phyloP scores from a whole-genome alignment of 2,113 vertebrate genomes.

The Datnioides undecimradiatus region DNA sequence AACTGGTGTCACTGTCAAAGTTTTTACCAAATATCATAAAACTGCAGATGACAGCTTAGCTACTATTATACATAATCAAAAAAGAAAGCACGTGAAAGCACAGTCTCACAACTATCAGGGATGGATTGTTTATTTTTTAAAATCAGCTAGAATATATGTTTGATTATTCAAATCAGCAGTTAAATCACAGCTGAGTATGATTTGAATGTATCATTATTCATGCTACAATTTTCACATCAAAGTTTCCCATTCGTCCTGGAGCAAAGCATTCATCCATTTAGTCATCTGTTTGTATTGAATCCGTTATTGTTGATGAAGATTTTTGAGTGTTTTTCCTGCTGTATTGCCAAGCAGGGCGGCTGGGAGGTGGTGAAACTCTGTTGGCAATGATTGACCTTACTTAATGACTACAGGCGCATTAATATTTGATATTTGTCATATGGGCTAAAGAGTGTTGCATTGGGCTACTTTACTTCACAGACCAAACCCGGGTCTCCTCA shows the following conservation, averaged over 20 bases:
- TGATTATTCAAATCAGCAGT: not conserved
- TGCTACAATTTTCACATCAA: not conserved
- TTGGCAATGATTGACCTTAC: not conserved
- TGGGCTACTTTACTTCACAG: not conserved
- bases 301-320: not conserved
- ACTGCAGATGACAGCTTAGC: not conserved
- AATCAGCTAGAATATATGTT: too few relatives aligned
- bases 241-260: not conserved
- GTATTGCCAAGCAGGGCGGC: not conserved
- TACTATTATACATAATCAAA: too few relatives aligned
- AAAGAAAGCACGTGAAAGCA: too few relatives aligned
- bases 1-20: not conserved
- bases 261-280: not conserved
- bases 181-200: not conserved
- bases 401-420: not conserved
- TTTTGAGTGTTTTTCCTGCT: not conserved
- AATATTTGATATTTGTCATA: not conserved
- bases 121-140: too few relatives aligned
- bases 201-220: not conserved
- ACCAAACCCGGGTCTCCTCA: constrained; percentile 8
- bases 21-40: not conserved
- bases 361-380: not conserved
- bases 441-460: not conserved
- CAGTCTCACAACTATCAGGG: too few relatives aligned
- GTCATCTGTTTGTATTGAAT: not conserved